Evolutionary conservation across 1,140 invertebrate species (phyloP).

Genomic region (Cherax destructor): DNA sequence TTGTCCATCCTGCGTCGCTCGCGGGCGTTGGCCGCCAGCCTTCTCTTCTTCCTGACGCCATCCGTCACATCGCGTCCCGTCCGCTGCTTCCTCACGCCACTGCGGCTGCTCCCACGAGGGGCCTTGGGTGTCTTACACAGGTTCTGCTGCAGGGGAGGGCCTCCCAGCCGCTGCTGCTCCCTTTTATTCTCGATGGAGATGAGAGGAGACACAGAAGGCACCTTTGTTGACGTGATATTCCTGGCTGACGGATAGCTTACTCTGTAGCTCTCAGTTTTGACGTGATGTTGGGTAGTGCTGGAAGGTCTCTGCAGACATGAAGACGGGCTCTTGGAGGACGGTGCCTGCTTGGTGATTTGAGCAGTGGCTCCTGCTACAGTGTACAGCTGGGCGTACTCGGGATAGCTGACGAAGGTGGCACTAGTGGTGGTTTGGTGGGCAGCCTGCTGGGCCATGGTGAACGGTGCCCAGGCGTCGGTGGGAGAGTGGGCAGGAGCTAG

Average conservation of each 20-base stretch:
- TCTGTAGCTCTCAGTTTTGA: background rate
- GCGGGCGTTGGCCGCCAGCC: conserved; percentile 93
- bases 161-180: conserved; percentile 10
- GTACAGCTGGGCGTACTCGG: conserved; percentile 36
- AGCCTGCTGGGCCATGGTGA: conserved; percentile 51
- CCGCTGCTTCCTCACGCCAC: conserved; percentile 42
- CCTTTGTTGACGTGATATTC: background rate
- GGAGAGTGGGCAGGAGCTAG: background rate
- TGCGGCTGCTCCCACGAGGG: conserved; percentile 33
- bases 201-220: background rate
- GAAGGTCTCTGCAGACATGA: too few species aligned
- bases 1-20: conserved; percentile 95
- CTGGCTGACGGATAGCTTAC: background rate
- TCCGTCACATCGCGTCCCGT: conserved; percentile 51
- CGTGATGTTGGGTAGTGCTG: background rate
- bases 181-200: conserved; percentile 44
- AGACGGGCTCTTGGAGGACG: conserved; percentile 2
- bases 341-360: background rate
- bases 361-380: background rate
- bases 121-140: background rate
- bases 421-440: conserved; percentile 2
- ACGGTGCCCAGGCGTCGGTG: conserved; percentile 42
- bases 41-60: conserved; percentile 84
- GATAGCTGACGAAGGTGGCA: background rate
- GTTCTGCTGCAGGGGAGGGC: background rate